Percentiles rank a stretch among this genome's conserved stretches.
Conservation (phyloP, 64 coral and sea anemone genomes). For the Porites australiensis region DNA sequence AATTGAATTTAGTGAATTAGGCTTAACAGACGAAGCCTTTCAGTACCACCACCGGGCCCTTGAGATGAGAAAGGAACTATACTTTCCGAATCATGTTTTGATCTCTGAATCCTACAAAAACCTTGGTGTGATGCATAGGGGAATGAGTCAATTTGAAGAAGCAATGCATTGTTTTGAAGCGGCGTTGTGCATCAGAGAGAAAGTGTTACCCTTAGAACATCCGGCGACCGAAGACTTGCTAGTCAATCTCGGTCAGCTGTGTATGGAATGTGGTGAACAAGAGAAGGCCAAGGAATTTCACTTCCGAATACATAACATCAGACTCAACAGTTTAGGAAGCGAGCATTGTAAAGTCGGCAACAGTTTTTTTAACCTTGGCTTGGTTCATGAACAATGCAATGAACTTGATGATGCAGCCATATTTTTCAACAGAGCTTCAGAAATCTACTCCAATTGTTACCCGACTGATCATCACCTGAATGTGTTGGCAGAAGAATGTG, state of each 20-base stretch:
- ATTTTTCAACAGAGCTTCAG: not conserved
- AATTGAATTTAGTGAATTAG: not conserved
- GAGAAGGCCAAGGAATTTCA: not conserved
- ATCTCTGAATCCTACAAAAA: slow-evolving; percentile 26
- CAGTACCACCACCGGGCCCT: not conserved
- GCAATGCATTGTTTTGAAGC: not conserved
- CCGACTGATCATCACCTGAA: not conserved
- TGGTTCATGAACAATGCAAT: not conserved
- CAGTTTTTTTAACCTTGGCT: not conserved
- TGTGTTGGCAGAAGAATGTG: not conserved
- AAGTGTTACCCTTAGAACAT: not conserved
- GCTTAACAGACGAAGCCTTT: not conserved
- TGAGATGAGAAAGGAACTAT: slow-evolving; percentile 20
- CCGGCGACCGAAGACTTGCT: not conserved
- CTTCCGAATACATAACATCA: not conserved
- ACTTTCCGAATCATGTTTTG: not conserved
- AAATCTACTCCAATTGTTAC: not conserved
- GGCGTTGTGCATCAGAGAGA: not conserved
- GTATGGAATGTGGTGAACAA: not conserved
- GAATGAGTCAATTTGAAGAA: not conserved
- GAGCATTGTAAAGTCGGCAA: slow-evolving; percentile 6
- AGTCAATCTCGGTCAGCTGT: slow-evolving; percentile 18
- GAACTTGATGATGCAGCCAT: not conserved
- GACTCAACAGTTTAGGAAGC: not conserved
- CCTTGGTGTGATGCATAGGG: not conserved